Base-by-base conservation (phyloP, 2,888 invertebrate species). In the Pseudococcus longispinus region DNA sequence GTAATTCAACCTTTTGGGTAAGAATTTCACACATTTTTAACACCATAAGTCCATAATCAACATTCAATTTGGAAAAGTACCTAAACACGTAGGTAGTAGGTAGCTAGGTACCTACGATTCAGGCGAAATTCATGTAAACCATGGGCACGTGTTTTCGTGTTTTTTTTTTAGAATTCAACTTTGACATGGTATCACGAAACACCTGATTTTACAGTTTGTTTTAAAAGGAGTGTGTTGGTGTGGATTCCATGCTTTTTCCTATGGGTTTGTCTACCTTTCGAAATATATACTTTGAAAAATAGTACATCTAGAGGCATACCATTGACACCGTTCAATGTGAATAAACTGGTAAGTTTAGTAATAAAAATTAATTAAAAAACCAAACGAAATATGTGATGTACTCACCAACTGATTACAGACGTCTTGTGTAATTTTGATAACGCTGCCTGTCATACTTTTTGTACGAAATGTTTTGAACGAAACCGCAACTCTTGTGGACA, bases 1-100 rank as follows among this genome's bases (percentile, higher is more conserved):
- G 77, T 77, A 37, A 37, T 77, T 77, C 77, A 8, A 37, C 77
- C 2, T n/a, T 77, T 32, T 77, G 77, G 77, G 77, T 77, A 77
- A 77, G 26, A n/a, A 26, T 77, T 37, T 77, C 4, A 18, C 2
- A 65, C 18, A 23, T 32, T 77, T 37, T 77, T 77, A 37, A 18
- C 37, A 11, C n/a, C 3, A 11, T 77, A 5, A 32, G 15, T 15
- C 1, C 15, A 74, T 2, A 5, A 18, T 65, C 9, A 32, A 18
- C 32, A 9, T 32, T 74, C 1, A 74, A 74, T n/a, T n/a, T n/a
- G n/a, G n/a, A n/a, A n/a, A n/a, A n/a, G n/a, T n/a, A n/a, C n/a
- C n/a, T n/a, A n/a, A n/a, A n/a, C n/a, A n/a, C n/a, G n/a, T n/a
- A n/a, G n/a, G n/a, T n/a, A n/a, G n/a, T n/a, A n/a, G n/a, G n/a